phyloP scores from a whole-genome alignment of 2,113 vertebrate genomes.

The Triplophysa siluroides region DNA sequence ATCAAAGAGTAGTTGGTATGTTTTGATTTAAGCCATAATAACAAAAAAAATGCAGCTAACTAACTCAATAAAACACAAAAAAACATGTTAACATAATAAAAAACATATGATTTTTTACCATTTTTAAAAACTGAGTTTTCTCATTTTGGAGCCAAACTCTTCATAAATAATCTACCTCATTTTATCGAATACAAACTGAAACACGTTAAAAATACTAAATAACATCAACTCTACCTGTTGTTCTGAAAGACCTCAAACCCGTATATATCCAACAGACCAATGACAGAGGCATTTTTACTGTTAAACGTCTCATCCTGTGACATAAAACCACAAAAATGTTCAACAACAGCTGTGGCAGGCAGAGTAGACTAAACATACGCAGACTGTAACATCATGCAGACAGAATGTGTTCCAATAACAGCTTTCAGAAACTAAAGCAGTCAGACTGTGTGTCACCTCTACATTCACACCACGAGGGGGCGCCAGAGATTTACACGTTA shows the following conservation, averaged over 20 bases:
- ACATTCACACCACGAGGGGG: constrained; percentile 40
- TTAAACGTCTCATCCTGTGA: constrained; percentile 79
- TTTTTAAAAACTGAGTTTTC: too few relatives aligned
- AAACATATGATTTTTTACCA: too few relatives aligned
- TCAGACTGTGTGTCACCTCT: neutral
- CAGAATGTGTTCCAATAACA: neutral
- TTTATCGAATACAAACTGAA: too few relatives aligned
- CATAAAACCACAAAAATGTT: constrained; percentile 8
- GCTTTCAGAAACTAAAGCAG: neutral
- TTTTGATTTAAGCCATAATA: too few relatives aligned
- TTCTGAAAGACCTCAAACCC: constrained; percentile 97
- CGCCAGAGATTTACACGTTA: constrained; percentile 15
- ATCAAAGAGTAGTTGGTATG: too few relatives aligned
- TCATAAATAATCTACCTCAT: too few relatives aligned
- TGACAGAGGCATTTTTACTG: constrained; percentile 82
- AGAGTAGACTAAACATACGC: neutral
- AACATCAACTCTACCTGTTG: constrained; percentile 80
- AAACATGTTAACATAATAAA: too few relatives aligned
- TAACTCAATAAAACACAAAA: too few relatives aligned
- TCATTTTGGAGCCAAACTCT: too few relatives aligned
- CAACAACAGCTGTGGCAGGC: neutral
- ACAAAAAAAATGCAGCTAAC: too few relatives aligned
- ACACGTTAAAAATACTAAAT: too few relatives aligned
- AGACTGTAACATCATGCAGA: neutral
- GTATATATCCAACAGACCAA: constrained; percentile 95